Percentiles rank a stretch among this genome's conserved stretches.
Evolutionary conservation across 2,797 vertebrate genomes (phyloP).

Genomic region (Botia almorhae): DNA sequence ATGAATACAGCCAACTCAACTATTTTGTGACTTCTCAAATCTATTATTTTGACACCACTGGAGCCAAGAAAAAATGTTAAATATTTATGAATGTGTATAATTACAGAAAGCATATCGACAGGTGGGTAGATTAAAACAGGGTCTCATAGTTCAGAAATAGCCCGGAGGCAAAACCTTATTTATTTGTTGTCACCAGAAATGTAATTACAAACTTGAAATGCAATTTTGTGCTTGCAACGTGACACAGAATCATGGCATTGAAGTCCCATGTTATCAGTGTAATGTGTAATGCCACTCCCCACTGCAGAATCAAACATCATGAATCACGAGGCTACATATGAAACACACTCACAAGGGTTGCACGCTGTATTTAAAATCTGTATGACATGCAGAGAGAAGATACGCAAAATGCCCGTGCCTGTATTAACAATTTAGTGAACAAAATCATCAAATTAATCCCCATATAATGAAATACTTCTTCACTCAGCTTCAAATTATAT

Average conservation of each 20-base stretch:
- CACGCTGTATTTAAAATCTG: background rate
- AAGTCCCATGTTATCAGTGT: constrained; percentile 20
- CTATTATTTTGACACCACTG: constrained; percentile 24
- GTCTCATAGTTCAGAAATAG: constrained; percentile 50
- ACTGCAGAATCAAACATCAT: background rate
- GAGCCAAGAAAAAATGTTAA: constrained; percentile 9
- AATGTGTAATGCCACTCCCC: background rate
- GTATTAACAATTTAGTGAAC: background rate
- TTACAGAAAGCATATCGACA: constrained; percentile 64
- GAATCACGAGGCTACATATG: background rate
- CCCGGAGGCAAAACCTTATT: constrained; percentile 61
- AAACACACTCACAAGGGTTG: background rate
- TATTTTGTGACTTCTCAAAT: constrained; percentile 30
- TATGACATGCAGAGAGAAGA: background rate
- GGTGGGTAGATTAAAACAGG: constrained; percentile 64
- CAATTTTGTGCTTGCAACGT: constrained; percentile 62
- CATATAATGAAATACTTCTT: constrained; percentile 45
- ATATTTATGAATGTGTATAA: constrained; percentile 70
- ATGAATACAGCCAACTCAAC: constrained; percentile 26
- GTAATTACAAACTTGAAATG: constrained; percentile 46
- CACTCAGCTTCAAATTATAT: constrained; percentile 50
- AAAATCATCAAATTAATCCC: background rate
- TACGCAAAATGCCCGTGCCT: background rate
- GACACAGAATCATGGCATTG: constrained; percentile 48
- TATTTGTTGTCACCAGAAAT: constrained; percentile 45